phyloP scores from a whole-genome alignment of 2,797 vertebrate genomes.

The Pseudochirops corinnae region DNA sequence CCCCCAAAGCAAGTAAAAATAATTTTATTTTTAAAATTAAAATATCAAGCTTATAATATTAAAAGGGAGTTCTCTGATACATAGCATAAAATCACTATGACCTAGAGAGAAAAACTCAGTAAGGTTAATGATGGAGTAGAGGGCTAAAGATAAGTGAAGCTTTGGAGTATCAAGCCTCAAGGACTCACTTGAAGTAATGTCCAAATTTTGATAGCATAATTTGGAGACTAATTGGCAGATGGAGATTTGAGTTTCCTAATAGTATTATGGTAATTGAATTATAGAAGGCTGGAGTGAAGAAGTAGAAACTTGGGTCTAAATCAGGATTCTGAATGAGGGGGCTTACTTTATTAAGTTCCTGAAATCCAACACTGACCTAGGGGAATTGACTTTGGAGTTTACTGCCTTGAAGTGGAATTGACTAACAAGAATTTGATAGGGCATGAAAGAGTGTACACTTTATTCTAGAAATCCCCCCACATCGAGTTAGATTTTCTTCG shows the following conservation, averaged over 20 bases:
- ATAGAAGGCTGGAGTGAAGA: not conserved
- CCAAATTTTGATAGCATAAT: conserved; percentile 52
- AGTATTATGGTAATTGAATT: conserved; percentile 41
- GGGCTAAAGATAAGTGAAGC: conserved; percentile 44
- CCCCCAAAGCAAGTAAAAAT: not conserved
- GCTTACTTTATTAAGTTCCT: not conserved
- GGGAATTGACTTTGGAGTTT: conserved; percentile 8
- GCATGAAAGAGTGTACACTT: conserved; percentile 20
- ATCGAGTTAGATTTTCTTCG: conserved; percentile 38
- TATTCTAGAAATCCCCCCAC: not conserved
- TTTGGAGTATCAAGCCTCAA: not conserved
- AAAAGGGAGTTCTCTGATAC: not conserved
- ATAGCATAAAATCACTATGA: not conserved
- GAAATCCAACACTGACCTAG: not conserved
- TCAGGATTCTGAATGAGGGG: not conserved
- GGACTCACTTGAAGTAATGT: not conserved
- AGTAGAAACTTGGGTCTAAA: not conserved
- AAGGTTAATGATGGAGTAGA: not conserved
- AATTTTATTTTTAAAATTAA: not conserved
- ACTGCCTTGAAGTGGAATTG: conserved; percentile 55
- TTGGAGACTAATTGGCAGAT: conserved; percentile 18
- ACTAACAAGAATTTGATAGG: conserved; percentile 55
- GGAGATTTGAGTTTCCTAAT: conserved; percentile 35
- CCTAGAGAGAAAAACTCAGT: not conserved
- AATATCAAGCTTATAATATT: not conserved